phyloP scores from a whole-genome alignment of 1,140 invertebrate species.

The Leptinotarsa defecta region DNA sequence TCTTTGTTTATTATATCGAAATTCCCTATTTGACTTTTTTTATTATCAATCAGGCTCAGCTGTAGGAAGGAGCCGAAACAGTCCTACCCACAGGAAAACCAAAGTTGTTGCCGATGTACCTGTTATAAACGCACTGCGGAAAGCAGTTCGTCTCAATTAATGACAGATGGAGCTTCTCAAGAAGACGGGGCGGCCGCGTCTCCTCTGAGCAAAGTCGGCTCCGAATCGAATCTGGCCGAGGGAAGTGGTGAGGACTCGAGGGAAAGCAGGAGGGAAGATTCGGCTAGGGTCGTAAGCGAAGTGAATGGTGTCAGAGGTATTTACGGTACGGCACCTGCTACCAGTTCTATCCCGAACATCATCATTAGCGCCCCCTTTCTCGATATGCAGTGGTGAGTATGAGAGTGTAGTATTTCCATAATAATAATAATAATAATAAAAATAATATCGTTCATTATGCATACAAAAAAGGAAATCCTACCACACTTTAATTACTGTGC shows the following conservation, averaged over 20 bases:
- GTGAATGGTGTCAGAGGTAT: slow-evolving; percentile 41
- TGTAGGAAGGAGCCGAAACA: slow-evolving; percentile 59
- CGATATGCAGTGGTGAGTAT: slow-evolving; percentile 44
- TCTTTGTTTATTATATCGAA: no score
- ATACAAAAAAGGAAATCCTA: no score
- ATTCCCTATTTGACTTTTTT: no score
- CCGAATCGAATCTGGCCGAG: slow-evolving; percentile 53
- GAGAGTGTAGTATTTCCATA: background rate
- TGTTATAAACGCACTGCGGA: slow-evolving; percentile 62
- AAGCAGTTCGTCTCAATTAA: slow-evolving; percentile 35
- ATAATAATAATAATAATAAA: no score
- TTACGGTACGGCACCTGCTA: slow-evolving; percentile 41
- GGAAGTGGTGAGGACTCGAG: slow-evolving; percentile 5
- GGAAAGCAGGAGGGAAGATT: slow-evolving; percentile 31
- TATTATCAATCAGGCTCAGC: background rate
- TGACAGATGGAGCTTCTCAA: background rate
- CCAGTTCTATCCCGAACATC: slow-evolving; percentile 35
- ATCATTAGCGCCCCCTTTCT: slow-evolving; percentile 40
- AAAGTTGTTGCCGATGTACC: slow-evolving; percentile 66
- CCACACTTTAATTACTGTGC: no score
- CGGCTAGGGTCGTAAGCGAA: slow-evolving; percentile 33
- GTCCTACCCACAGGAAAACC: slow-evolving; percentile 57
- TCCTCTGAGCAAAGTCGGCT: slow-evolving; percentile 44
- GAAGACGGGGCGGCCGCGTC: slow-evolving; percentile 43
- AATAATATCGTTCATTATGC: no score